Evolutionary conservation across 2,113 vertebrate genomes (phyloP).

Genomic region (Vidua chalybeata): DNA sequence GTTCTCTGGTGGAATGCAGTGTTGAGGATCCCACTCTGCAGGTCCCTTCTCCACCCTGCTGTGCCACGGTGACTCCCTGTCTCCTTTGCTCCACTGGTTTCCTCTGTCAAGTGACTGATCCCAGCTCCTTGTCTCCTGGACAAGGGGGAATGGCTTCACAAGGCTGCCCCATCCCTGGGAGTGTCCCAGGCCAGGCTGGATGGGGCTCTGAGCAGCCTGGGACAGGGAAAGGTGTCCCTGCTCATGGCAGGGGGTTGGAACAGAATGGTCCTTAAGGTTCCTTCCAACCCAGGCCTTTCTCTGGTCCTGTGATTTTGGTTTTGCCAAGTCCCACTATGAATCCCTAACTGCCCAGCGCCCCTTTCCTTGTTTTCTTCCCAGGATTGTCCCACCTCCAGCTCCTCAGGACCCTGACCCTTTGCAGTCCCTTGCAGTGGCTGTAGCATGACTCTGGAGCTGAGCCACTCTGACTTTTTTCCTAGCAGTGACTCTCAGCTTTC

Average conservation of each 20-base stretch:
- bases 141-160: not conserved
- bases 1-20: not conserved
- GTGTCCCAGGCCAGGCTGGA: not conserved
- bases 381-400: not conserved
- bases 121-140: not conserved
- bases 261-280: fast-evolving
- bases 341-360: not conserved
- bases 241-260: not conserved
- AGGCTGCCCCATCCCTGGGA: not conserved
- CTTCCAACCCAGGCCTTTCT: not conserved
- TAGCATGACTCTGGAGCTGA: not conserved
- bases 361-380: not conserved
- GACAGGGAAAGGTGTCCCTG: not conserved
- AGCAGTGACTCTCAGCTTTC: not conserved
- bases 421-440: not conserved
- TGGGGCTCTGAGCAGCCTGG: not conserved
- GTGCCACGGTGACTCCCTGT: fast-evolving
- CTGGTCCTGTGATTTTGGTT: not conserved
- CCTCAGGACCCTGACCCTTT: not conserved
- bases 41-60: fast-evolving
- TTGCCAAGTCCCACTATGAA: not conserved
- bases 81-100: not conserved
- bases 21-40: not conserved
- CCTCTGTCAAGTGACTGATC: not conserved
- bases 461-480: not conserved